These are phyloP conservation scores for Eulemur mongoz DNA, from an alignment of 2,797 vertebrate species.

Conservation along the genomic window DNA sequence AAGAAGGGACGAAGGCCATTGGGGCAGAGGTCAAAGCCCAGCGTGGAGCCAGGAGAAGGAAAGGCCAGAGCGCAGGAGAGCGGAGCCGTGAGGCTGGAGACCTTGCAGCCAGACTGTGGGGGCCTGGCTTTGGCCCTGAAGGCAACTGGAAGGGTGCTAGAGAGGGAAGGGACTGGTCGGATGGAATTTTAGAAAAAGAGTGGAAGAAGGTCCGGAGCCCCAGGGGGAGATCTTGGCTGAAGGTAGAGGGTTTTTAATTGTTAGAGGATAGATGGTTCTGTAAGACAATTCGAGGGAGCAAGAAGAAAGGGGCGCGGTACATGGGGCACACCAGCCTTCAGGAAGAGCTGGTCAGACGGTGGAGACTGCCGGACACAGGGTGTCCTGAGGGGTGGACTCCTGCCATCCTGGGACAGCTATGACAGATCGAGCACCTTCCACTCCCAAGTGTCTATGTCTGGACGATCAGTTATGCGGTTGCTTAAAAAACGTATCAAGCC, in stretches of 20 bases:
- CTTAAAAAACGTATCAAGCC: not conserved
- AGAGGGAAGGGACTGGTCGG: not conserved
- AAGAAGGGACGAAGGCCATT: not conserved
- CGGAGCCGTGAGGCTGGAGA: not conserved
- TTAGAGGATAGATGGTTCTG: not conserved
- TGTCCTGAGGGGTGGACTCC: not conserved
- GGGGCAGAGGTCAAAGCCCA: not conserved
- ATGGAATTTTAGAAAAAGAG: not conserved
- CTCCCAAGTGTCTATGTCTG: not conserved
- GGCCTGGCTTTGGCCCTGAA: not conserved
- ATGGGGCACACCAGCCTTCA: not conserved
- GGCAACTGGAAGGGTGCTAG: not conserved
- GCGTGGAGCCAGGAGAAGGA: not conserved
- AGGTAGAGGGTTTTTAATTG: not conserved
- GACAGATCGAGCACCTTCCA: not conserved
- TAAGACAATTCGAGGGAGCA: not conserved
- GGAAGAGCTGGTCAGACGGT: not conserved
- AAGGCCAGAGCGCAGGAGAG: too few relatives aligned
- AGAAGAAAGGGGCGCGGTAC: not conserved
- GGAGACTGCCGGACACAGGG: not conserved
- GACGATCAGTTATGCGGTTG: not conserved
- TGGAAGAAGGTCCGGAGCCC: not conserved
- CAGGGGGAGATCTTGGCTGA: not conserved
- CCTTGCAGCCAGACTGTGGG: not conserved
- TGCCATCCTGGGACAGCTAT: not conserved